Conservation (phyloP, 92 coral and sea anemone genomes). For the Palythoa grandis region DNA sequence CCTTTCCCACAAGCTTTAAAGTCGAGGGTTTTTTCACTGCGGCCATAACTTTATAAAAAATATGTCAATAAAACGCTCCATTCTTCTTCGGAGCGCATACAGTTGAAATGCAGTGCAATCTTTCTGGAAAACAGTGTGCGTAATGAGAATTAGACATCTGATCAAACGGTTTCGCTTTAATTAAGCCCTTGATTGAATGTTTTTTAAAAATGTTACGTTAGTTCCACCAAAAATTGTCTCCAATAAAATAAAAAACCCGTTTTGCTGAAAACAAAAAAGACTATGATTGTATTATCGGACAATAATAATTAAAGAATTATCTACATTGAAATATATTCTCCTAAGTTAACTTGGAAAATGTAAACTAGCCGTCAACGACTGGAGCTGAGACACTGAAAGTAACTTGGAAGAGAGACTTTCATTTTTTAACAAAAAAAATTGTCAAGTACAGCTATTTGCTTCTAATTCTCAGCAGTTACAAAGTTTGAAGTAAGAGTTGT, state of each 20-base stretch:
- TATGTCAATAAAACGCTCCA: slow-evolving; percentile 8
- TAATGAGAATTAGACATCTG: slow-evolving; percentile 9
- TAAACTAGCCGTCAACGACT: background rate
- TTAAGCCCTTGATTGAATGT: background rate
- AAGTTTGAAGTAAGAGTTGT: background rate
- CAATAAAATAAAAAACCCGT: background rate
- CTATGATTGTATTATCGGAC: background rate
- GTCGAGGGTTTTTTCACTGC: slow-evolving; percentile 33
- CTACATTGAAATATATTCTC: background rate
- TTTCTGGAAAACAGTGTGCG: background rate
- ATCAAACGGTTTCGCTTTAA: background rate
- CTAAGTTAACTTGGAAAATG: background rate
- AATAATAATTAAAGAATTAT: background rate
- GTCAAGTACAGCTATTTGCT: no score
- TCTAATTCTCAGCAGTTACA: no score
- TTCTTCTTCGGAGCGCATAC: slow-evolving; percentile 28
- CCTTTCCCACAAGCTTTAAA: slow-evolving; percentile 14
- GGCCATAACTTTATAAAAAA: slow-evolving; percentile 15
- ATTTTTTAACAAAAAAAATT: no score
- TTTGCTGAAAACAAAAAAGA: background rate
- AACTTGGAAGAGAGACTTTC: no score
- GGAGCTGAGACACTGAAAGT: background rate
- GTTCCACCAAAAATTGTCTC: no score
- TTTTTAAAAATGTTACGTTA: background rate
- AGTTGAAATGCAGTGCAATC: slow-evolving; percentile 8